Base-by-base conservation (phyloP, 2,113 vertebrate species). In the Prolemur simus region DNA sequence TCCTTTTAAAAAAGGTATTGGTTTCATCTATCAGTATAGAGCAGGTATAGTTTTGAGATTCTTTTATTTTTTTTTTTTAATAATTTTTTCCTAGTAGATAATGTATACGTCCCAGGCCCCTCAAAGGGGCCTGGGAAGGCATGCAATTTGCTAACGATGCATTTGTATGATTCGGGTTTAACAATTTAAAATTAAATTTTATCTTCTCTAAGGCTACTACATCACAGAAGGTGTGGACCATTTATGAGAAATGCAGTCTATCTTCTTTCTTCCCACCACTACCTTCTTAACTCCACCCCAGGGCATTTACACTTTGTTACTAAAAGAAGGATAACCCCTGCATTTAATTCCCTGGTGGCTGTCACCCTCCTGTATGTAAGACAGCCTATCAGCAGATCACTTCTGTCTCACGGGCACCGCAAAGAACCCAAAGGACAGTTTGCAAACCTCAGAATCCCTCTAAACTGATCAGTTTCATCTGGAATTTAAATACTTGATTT, bases 181-280 rank as follows among this genome's bases (percentile, higher is more conserved):
- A 77, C 15, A 90, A 92, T 68, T 95, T 60, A 64, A 91, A 83
- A 84, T 37, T 94, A 91, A 92, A 81, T 74, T 86, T 80, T 87
- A 83, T 87, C 56, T 87, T 93, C 15, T 87, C 45, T 34, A 89
- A 52, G n/a, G 25, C 54, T 89, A 89, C 76, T 45, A 58, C 3
- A 73, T 91, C 60, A 89, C 34, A 85, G 63, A 96, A 80, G 45
- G n/a, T 89, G 5, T 63, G 25, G 37, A 63, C 11, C 42, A 60
- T 60, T 94, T 92, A 39, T 77, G 68, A 88, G 29, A 69, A 74
- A 84, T 54, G 87, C 39, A 84, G 9, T 20, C 8, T 77, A 45
- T 37, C 23, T 58, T 77, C 21, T 63, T 85, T 84, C n/a, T 84
- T 81, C 37, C 29, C 52, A 92, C 10, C 4, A 15, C 69, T 78